phyloP scores from a whole-genome alignment of 2,113 vertebrate genomes.

The Charadrius vociferus region DNA sequence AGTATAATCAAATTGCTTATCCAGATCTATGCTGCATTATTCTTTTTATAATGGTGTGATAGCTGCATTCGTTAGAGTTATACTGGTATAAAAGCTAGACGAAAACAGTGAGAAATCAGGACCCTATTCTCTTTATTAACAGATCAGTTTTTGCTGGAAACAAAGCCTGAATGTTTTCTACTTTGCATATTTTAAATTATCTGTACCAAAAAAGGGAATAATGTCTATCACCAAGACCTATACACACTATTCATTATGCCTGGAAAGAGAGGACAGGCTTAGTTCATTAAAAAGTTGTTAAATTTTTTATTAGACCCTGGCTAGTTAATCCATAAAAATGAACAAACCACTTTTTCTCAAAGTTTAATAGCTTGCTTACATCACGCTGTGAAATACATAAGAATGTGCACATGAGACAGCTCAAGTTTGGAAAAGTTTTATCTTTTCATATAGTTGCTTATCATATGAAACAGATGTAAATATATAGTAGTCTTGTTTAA shows the following conservation, averaged over 20 bases:
- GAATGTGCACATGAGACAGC: not conserved
- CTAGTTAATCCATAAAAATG: conserved; percentile 62
- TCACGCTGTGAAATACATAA: not conserved
- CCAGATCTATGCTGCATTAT: not conserved
- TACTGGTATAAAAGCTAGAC: not conserved
- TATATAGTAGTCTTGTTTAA: not conserved
- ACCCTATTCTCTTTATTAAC: not conserved
- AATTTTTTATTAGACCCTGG: conserved; percentile 60
- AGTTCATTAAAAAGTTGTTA: conserved; percentile 58
- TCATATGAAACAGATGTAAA: conserved; percentile 16
- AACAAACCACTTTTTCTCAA: conserved; percentile 19
- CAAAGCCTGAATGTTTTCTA: not conserved
- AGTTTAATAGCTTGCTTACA: conserved; percentile 43
- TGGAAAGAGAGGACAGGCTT: conserved; percentile 7
- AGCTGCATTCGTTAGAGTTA: not conserved
- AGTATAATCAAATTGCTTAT: not conserved
- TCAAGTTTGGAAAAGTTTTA: conserved; percentile 5
- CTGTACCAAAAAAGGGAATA: not conserved
- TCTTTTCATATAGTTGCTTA: not conserved
- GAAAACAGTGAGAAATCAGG: not conserved
- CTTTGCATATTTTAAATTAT: conserved; percentile 11
- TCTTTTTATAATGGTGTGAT: not conserved
- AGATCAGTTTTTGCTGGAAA: not conserved
- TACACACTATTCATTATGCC: conserved; percentile 32
- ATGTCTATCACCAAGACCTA: not conserved